Evolutionary conservation across 2,888 invertebrate genomes (phyloP), one percentile per base, ranked within the genome.

Genomic region (Bedellia somnulentella): DNA sequence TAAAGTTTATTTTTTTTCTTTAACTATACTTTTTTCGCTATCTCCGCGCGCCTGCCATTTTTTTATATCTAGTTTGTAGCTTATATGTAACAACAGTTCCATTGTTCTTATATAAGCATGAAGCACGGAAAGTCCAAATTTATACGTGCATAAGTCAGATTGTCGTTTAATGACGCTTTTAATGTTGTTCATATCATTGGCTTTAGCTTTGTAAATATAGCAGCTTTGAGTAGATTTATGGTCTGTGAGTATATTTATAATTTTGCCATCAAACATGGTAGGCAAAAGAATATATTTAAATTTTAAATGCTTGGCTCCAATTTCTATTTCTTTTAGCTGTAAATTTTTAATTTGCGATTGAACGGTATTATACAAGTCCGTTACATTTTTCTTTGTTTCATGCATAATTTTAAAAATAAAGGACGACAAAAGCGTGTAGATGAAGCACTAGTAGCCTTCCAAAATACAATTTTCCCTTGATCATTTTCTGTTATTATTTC

Each of bases 61-160:
- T 17, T 31, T 23, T 9, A 24, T n/a, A 22, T 25, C 25, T 9
- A 33, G 9, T 25, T 27, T 33, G 12, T 30, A 33, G 6, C 30
- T 18, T 21, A 30, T 33, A 15, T 33, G 33, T 16, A 33, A 21
- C 11, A 33, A 31, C 14, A 31, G 18, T 11, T 33, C 33, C 33
- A 33, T 33, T n/a, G 30, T 21, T n/a, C 27, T 3, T 15, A 30
- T 33, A 30, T 24, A 30, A 8, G 30, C 33, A n/a, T 33, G 33
- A 18, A 33, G 12, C 2, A 27, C 25, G 6, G 30, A 23, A 14
- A 33, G 18, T 3, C 33, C 33, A 26, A 26, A 33, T 15, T 30
- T 16, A 16, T 22, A 30, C 11, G 26, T 12, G 14, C 16, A 13
- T 15, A 27, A 22, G 9, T 15, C 11, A 15, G 11, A 27, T n/a